Evolutionary conservation across 1,140 invertebrate species (phyloP).

Genomic region (Dendroctonus ponderosae): DNA sequence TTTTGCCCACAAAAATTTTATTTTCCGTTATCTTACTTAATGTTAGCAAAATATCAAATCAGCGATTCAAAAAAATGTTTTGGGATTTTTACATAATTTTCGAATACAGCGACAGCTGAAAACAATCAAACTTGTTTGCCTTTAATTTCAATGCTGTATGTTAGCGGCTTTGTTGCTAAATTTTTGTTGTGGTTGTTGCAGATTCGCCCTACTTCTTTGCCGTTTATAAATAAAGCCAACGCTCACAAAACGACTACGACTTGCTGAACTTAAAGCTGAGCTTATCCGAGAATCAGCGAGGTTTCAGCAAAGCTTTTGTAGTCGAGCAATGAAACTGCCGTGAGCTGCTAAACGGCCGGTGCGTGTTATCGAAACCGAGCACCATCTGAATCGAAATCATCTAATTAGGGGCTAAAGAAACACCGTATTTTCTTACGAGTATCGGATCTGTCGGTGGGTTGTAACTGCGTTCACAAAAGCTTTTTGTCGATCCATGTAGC

Average conservation of each 20-base stretch:
- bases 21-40: no score
- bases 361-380: conserved; percentile 13
- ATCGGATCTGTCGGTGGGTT: neutral
- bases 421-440: conserved; percentile 2
- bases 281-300: conserved; percentile 8
- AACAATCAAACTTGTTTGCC: neutral
- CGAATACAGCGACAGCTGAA: no score
- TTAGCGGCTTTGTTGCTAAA: conserved; percentile 17
- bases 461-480: no score
- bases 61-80: no score
- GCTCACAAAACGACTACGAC: neutral
- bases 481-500: no score
- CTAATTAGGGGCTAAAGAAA: conserved; percentile 6
- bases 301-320: conserved; percentile 8
- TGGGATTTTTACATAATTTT: no score
- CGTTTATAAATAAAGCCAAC: neutral
- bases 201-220: neutral
- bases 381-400: conserved; percentile 6
- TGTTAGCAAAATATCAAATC: no score
- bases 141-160: conserved; percentile 3
- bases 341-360: conserved; percentile 20
- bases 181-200: conserved; percentile 1
- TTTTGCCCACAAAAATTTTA: no score
- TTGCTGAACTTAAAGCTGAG: conserved; percentile 6
- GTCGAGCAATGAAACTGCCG: conserved; percentile 13